Conservation (phyloP, 2,888 invertebrate genomes). For the Caenorhabditis becei region DNA sequence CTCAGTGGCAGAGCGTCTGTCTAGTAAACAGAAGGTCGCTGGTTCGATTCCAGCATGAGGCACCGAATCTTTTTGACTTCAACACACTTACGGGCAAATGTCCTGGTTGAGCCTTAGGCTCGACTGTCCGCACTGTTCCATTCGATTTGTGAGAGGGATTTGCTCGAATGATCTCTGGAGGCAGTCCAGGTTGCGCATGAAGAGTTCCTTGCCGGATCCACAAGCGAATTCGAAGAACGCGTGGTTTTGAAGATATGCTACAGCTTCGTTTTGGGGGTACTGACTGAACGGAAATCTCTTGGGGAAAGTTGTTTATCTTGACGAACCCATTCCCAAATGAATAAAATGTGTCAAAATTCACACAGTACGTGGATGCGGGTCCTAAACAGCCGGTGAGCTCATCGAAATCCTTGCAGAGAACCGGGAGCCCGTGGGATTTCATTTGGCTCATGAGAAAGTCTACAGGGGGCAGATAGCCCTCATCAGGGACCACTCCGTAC, state of each 20-base stretch:
- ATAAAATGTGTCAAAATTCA: constrained; percentile 46
- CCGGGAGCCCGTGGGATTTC: constrained; percentile 40
- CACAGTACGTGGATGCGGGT: constrained; percentile 30
- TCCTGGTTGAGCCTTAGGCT: constrained; percentile 20
- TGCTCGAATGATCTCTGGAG: constrained; percentile 51
- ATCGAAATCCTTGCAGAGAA: constrained; percentile 60
- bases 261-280: constrained; percentile 34
- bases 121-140: constrained; percentile 55
- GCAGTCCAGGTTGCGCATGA: constrained; percentile 54
- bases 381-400: constrained; percentile 37
- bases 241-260: constrained; percentile 60
- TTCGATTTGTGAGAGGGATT: constrained; percentile 51
- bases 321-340: constrained; percentile 25
- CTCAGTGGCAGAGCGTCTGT: constrained; percentile 79
- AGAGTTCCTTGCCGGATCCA: constrained; percentile 53
- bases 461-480: constrained; percentile 36
- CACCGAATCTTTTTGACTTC: constrained; percentile 63
- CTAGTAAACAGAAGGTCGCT: constrained; percentile 81
- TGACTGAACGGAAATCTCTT: constrained; percentile 15
- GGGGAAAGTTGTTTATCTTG: not conserved
- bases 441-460: constrained; percentile 43
- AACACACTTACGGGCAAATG: constrained; percentile 57
- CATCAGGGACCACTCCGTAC: constrained; percentile 49
- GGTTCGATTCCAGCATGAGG: constrained; percentile 81
- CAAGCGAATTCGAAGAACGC: constrained; percentile 67